Evolutionary conservation across 2,113 vertebrate genomes (phyloP).

Genomic region (Paratilapia polleni): DNA sequence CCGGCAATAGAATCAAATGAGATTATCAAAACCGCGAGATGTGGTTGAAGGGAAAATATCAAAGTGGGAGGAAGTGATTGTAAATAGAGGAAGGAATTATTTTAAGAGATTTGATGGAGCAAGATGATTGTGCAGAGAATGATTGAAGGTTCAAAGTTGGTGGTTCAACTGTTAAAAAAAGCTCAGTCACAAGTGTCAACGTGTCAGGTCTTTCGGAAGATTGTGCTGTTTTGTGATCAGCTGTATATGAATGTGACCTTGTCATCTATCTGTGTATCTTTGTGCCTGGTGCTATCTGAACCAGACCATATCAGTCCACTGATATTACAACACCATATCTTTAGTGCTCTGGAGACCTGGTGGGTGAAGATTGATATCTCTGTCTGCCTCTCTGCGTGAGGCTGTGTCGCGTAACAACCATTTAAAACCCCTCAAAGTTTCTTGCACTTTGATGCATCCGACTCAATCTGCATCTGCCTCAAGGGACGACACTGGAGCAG

Average conservation of each 20-base stretch:
- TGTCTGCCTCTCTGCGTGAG: conserved; percentile 29
- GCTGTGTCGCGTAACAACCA: conserved; percentile 4
- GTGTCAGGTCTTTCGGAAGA: conserved; percentile 30
- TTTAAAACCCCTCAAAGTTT: conserved; percentile 19
- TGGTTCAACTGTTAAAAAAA: conserved; percentile 30
- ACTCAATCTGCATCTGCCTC: conserved; percentile 50
- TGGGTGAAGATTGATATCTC: conserved; percentile 23
- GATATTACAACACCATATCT: conserved; percentile 27
- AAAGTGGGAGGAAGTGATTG: conserved; percentile 61
- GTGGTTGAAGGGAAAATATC: conserved; percentile 50
- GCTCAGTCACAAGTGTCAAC: conserved; percentile 20
- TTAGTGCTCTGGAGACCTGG: conserved; percentile 3
- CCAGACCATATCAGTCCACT: conserved; percentile 43
- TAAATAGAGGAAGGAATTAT: conserved; percentile 69
- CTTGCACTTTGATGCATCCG: conserved; percentile 42
- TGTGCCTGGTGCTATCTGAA: conserved; percentile 59
- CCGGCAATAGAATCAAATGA: conserved; percentile 62
- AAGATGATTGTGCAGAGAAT: conserved; percentile 70
- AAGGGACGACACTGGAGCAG: conserved; percentile 19
- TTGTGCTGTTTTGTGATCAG: conserved; percentile 51
- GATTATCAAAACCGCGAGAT: conserved; percentile 43
- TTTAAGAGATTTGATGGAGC: conserved; percentile 52
- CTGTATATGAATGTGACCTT: conserved; percentile 64
- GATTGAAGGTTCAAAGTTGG: conserved; percentile 31
- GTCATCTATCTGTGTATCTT: conserved; percentile 52